A percentile compares a stretch with the other conserved stretches of the same genome.
phyloP scores from a whole-genome alignment of 2,888 invertebrate genomes.

The Polydrusus tereticollis region DNA sequence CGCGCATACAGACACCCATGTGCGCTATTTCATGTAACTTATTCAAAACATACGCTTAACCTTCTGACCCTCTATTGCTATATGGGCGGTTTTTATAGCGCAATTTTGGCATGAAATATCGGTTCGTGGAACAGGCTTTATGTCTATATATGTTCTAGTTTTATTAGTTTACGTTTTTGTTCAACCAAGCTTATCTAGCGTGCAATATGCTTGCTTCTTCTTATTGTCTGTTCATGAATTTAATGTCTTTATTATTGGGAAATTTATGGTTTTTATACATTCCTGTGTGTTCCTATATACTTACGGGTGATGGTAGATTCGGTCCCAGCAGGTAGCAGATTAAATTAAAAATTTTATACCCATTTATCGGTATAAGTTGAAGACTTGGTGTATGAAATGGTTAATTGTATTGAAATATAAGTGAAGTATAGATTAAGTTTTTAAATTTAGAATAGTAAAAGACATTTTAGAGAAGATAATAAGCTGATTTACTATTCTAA shows the following conservation, averaged over 20 bases:
- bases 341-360: too few relatives aligned
- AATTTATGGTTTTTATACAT: constrained; percentile 39
- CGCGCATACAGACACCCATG: constrained; percentile 43
- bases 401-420: too few relatives aligned
- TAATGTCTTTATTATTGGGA: constrained; percentile 28
- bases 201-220: constrained; percentile 18
- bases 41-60: constrained; percentile 48
- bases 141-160: constrained; percentile 41
- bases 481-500: too few relatives aligned
- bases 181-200: constrained; percentile 24
- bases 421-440: too few relatives aligned
- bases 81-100: constrained; percentile 46
- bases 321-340: too few relatives aligned
- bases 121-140: constrained; percentile 33
- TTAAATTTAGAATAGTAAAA: too few relatives aligned
- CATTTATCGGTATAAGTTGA: too few relatives aligned
- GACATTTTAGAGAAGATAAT: too few relatives aligned
- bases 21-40: constrained; percentile 43
- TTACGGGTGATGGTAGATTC: too few relatives aligned
- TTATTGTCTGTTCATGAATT: constrained; percentile 42
- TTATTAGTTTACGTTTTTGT: constrained; percentile 44
- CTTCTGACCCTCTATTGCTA: constrained; percentile 41
- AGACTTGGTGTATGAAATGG: too few relatives aligned
- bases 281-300: too few relatives aligned
- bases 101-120: constrained; percentile 47